These are phyloP conservation scores for Macaria liturata DNA, from an alignment of 2,888 invertebrate genomes.

Conservation along the genomic window DNA sequence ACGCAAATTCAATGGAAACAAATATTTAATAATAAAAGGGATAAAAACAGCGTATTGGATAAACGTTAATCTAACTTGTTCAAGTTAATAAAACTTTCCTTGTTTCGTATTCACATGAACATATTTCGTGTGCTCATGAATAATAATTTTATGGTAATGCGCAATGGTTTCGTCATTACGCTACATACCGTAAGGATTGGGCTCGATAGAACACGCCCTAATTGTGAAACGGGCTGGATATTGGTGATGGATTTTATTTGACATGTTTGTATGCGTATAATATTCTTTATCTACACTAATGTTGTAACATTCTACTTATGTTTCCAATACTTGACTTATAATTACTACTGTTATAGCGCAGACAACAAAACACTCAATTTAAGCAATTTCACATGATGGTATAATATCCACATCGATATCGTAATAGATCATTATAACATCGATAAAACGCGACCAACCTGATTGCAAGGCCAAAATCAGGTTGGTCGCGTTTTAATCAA, in stretches of 20 bases:
- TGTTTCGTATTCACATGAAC: slow-evolving; percentile 62
- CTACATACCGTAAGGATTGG: slow-evolving; percentile 26
- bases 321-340: too few relatives aligned
- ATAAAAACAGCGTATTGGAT: slow-evolving; percentile 41
- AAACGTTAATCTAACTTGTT: slow-evolving; percentile 69
- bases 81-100: slow-evolving; percentile 70
- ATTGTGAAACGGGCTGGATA: slow-evolving; percentile 21
- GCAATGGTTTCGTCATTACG: slow-evolving; percentile 48
- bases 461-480: too few relatives aligned
- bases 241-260: slow-evolving; percentile 9
- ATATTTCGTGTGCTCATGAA: slow-evolving; percentile 64
- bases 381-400: too few relatives aligned
- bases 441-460: too few relatives aligned
- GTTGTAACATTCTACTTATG: too few relatives aligned
- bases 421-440: too few relatives aligned
- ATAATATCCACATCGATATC: too few relatives aligned
- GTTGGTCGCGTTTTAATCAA: too few relatives aligned
- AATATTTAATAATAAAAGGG: slow-evolving; percentile 26
- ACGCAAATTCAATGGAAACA: slow-evolving; percentile 24
- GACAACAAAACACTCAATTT: too few relatives aligned
- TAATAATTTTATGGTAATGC: slow-evolving; percentile 56
- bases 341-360: too few relatives aligned
- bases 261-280: background rate
- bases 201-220: slow-evolving; percentile 16
- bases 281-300: too few relatives aligned